Evolutionary conservation across 2,888 invertebrate genomes (phyloP), one percentile per base, ranked within the genome.

Genomic region (Agrotis clavis): DNA sequence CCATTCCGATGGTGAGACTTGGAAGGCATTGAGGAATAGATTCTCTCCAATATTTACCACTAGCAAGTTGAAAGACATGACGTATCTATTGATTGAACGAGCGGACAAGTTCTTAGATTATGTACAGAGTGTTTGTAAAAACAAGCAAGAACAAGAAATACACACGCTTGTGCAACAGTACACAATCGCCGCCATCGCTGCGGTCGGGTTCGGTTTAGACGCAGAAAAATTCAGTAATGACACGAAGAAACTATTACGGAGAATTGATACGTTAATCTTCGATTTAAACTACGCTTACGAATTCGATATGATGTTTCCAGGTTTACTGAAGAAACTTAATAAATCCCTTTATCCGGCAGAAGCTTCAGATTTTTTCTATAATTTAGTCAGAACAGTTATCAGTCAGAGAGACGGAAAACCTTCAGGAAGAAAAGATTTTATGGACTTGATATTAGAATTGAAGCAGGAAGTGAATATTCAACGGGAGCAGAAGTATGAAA

Each of bases 11-110:
- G 87, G 83, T 3, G 86, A 88, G 0, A 82, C 81, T 0, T 92
- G 92, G 92, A 74, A 82, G 30, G 78, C 84, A 1, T 71, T 90
- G 2, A 85, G 90, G 60, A 83, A 79, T 51, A 81, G 82, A 21
- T 85, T 92, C 25, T 88, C 89, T 4, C 90, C 91, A 0, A 73
- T 90, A 16, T 91, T 91, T 66, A 88, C 90, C 11, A 82, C 90
- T 0, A 88, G 86, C 1, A 91, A 91, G 77, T 67, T 91, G 30
- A 91, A 88, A 67, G 89, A 88, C 53, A 90, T 91, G 89, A 77
- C 88, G 5, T 70, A 86, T 77, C 72, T 90, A 25, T 71, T 91
- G 16, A 72, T 65, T 13, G 86, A 89, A 60, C 76, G 84, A 16
- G 87, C 81, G 3, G 50, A 50, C n/a, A 63, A 30, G 3, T 63